phyloP scores from a whole-genome alignment of 2,888 invertebrate species.

The Latrodectus hesperus region DNA sequence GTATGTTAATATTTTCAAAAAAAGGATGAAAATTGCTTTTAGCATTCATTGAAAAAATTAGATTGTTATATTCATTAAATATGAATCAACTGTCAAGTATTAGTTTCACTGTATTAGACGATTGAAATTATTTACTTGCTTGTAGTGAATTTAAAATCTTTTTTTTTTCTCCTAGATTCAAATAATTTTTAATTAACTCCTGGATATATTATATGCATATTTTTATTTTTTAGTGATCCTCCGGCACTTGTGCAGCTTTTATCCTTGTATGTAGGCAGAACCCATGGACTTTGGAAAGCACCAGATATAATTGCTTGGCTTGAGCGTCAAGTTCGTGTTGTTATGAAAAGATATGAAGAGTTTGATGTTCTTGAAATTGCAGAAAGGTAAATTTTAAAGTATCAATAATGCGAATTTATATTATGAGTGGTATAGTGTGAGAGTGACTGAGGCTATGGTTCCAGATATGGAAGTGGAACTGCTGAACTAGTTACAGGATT shows the following conservation, averaged over 20 bases:
- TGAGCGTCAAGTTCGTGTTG: slow-evolving; percentile 82
- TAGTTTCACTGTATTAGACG: too few species aligned
- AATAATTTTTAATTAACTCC: too few species aligned
- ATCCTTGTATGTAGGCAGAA: slow-evolving; percentile 83
- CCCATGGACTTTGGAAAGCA: slow-evolving; percentile 87
- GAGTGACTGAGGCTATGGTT: too few species aligned
- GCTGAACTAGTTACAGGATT: too few species aligned
- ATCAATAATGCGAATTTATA: neutral
- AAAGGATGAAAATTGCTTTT: neutral
- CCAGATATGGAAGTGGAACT: too few species aligned
- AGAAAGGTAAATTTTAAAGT: slow-evolving; percentile 76
- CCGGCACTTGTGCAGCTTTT: slow-evolving; percentile 82
- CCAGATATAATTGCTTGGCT: slow-evolving; percentile 84
- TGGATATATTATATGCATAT: too few species aligned
- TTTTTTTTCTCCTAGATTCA: too few species aligned
- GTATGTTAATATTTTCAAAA: slow-evolving; percentile 73
- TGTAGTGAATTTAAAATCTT: too few species aligned
- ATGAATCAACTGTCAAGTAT: too few species aligned
- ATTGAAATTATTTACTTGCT: too few species aligned
- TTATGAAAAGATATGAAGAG: slow-evolving; percentile 80
- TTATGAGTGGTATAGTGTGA: neutral
- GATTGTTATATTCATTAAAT: too few species aligned
- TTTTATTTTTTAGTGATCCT: slow-evolving; percentile 77
- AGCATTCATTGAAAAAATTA: neutral
- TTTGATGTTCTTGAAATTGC: slow-evolving; percentile 79